phyloP scores from a whole-genome alignment of 1,140 invertebrate species.

The Centruroides sculpturatus region DNA sequence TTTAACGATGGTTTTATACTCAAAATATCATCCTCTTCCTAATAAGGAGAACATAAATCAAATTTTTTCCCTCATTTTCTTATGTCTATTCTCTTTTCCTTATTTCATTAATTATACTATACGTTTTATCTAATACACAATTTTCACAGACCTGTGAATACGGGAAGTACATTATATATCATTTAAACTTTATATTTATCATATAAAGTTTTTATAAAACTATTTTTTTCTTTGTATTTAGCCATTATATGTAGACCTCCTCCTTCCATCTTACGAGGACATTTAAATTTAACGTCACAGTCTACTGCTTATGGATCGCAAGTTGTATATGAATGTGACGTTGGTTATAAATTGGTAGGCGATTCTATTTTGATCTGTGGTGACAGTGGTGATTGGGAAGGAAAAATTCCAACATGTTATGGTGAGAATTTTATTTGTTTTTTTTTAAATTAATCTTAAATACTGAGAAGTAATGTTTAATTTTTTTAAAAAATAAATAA shows the following conservation, averaged over 20 bases:
- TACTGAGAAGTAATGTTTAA: neutral
- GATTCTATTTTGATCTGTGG: conserved; percentile 46
- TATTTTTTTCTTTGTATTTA: conserved; percentile 21
- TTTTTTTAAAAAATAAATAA: neutral
- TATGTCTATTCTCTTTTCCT: too few species aligned
- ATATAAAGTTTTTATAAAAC: too few species aligned
- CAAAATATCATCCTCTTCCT: too few species aligned
- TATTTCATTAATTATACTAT: too few species aligned
- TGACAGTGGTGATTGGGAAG: conserved; percentile 62
- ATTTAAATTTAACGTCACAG: conserved; percentile 44
- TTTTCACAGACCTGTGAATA: too few species aligned
- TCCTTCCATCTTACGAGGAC: conserved; percentile 50
- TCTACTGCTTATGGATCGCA: conserved; percentile 46
- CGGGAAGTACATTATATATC: too few species aligned
- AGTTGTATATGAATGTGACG: conserved; percentile 58
- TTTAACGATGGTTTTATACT: too few species aligned
- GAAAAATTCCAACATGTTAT: conserved; percentile 40
- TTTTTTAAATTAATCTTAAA: neutral
- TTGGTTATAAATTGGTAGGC: conserved; percentile 49
- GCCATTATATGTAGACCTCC: conserved; percentile 62
- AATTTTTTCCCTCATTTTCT: too few species aligned
- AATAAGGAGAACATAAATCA: too few species aligned
- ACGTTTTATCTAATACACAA: too few species aligned
- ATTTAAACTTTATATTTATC: too few species aligned
- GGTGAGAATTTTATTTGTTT: neutral